A percentile compares a stretch with the other conserved stretches of the same genome.
These are phyloP conservation scores for Todus mexicanus DNA, from an alignment of 2,797 vertebrate species.

Conservation along the genomic window DNA sequence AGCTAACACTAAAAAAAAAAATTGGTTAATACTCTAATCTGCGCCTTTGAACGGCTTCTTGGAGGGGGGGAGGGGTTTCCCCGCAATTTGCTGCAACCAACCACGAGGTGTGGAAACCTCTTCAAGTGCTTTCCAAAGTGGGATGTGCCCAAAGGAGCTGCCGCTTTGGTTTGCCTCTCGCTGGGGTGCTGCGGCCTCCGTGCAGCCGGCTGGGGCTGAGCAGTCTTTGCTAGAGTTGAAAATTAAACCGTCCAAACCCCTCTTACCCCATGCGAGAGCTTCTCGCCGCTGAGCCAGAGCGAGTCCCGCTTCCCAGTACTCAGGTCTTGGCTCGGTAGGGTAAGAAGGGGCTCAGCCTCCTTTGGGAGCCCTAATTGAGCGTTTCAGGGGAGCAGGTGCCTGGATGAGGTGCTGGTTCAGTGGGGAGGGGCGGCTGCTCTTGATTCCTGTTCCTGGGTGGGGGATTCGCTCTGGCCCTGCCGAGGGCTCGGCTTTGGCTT, in stretches of 20 bases:
- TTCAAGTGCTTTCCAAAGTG: neutral
- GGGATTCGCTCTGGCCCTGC: rapidly evolving
- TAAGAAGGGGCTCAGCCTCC: neutral
- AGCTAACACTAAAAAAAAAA: neutral
- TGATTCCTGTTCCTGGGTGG: neutral
- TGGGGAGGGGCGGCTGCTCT: neutral
- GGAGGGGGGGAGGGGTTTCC: neutral
- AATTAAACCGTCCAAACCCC: neutral
- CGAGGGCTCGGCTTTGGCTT: neutral
- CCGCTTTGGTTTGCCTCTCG: neutral
- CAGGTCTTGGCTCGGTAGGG: neutral
- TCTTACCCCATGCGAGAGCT: neutral
- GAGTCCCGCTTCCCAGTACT: neutral
- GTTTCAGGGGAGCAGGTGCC: neutral
- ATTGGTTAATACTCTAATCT: neutral
- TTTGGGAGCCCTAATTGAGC: neutral
- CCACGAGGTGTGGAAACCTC: neutral
- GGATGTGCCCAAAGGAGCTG: neutral
- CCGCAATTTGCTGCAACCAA: neutral
- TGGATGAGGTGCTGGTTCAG: neutral
- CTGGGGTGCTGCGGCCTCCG: neutral
- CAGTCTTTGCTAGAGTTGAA: neutral
- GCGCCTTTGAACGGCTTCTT: neutral
- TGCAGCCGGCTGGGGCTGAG: neutral
- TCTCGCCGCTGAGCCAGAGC: rapidly evolving